Percentiles rank a stretch among this genome's conserved stretches.
Conservation (phyloP, 2,888 invertebrate species). For the Osmoderma eremita region DNA sequence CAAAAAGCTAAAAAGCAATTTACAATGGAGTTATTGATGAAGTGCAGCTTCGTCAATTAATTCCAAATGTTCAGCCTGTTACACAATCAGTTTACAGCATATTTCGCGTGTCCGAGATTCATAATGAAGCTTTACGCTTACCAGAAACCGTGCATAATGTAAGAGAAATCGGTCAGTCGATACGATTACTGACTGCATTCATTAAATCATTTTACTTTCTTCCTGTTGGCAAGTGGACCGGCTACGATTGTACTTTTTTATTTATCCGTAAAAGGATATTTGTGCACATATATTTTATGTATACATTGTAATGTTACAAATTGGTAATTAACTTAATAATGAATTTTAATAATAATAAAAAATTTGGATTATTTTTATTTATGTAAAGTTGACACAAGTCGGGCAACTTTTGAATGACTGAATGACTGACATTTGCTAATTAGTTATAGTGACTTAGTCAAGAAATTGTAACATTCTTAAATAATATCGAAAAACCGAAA, state of each 20-base stretch:
- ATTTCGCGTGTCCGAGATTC: conserved; percentile 6
- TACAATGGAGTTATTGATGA: not conserved
- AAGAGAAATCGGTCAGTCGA: no score
- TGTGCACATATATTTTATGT: no score
- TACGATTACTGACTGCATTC: not conserved
- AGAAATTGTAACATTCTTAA: no score
- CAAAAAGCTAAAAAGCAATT: not conserved
- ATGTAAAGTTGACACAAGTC: no score
- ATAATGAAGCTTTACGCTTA: not conserved
- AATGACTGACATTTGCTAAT: no score
- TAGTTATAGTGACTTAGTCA: no score
- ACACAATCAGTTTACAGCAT: conserved; percentile 15
- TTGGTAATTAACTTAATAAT: no score
- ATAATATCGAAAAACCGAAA: no score
- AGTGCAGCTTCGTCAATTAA: not conserved
- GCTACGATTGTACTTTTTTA: not conserved
- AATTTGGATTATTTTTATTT: no score
- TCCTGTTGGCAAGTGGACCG: not conserved
- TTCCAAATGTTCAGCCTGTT: conserved; percentile 8
- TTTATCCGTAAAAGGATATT: not conserved
- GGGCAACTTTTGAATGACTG: no score
- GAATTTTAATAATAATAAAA: no score
- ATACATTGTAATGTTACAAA: no score
- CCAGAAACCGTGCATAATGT: not conserved
- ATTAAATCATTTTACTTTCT: conserved; percentile 28